Evolutionary conservation across 2,888 invertebrate genomes (phyloP).

Genomic region (Melanostoma mellinum): DNA sequence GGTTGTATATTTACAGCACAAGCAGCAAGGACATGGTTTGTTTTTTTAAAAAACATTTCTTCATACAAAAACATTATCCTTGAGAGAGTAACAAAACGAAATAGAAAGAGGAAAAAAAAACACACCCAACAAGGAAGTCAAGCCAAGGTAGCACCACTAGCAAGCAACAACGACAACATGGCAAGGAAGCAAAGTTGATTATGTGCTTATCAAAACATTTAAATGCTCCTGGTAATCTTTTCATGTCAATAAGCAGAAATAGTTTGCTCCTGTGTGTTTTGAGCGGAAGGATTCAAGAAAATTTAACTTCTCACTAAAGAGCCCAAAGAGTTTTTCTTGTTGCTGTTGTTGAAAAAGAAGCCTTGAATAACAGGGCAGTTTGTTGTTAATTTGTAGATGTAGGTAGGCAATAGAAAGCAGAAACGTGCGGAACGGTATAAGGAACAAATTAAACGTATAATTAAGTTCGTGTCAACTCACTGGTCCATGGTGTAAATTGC

Average conservation of each 20-base stretch:
- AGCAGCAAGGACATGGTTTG: conserved; percentile 24
- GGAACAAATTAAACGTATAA: conserved; percentile 71
- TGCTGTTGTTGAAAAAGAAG: not conserved
- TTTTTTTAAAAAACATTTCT: not conserved
- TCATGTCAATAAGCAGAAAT: conserved; percentile 66
- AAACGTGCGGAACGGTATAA: conserved; percentile 25
- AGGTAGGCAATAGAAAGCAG: conserved; percentile 4
- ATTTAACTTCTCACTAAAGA: conserved; percentile 10
- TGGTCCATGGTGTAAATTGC: conserved; percentile 67
- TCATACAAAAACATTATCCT: conserved; percentile 6
- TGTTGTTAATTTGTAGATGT: conserved; percentile 49
- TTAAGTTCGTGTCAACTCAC: conserved; percentile 70
- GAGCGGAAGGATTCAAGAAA: conserved; percentile 28
- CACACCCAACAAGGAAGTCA: conserved; percentile 8
- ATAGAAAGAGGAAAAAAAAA: conserved; percentile 13
- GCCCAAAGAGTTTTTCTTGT: not conserved
- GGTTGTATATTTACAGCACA: conserved; percentile 4
- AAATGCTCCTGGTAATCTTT: conserved; percentile 65
- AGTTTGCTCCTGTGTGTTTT: conserved; percentile 41
- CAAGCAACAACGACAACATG: not conserved
- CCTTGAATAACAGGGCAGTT: conserved; percentile 5
- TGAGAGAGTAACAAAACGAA: not conserved
- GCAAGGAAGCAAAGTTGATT: conserved; percentile 60
- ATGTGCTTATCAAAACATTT: conserved; percentile 72
- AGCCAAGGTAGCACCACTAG: not conserved